Base-by-base conservation (phyloP, 2,888 invertebrate genomes). In the Steinernema scapterisci region DNA sequence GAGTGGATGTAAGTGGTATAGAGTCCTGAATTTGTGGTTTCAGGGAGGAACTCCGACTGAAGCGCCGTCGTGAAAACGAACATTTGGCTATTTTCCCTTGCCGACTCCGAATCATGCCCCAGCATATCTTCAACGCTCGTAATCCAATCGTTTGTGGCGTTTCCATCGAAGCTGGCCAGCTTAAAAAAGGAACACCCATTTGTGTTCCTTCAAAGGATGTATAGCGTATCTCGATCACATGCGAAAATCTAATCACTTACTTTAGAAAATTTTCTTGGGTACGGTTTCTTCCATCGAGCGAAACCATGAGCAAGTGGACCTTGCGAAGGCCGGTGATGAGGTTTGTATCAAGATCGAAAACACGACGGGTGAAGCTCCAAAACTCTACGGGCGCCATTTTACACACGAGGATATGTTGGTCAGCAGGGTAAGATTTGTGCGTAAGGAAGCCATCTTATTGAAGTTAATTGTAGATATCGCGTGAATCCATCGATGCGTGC, bases 81-180 rank as follows among this genome's bases (percentile, higher is more conserved):
- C 92, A 95, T 87, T 92, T 97, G 81, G 99, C 99, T 23, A 96
- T 99, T 80, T 99, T 99, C 90, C 99, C 99, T 0, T 97, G 97
- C 91, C 96, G 95, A 89, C 90, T 99, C 63, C 90, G 91, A 77
- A 90, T 93, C 72, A 87, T 93, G 78, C 92, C 92, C 0, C 93
- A 97, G 89, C 96, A 92, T 89, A 92, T 99, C 87, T 99, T 99
- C 91, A 99, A 99, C 90, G 94, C 95, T 9, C 92, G 99, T 77
- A 97, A 99, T 90, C 99, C 99, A 9, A 99, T 99, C 88, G 95
- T 99, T 25, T 91, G 93, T 86, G 99, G 99, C 54, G 94, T 99
- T 0, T 93, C 93, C 90, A 92, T 99, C 0, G 97, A 99, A 88
- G 95, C 93, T 27, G 99, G 99, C 51, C 92, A 96, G 76, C 91